Evolutionary conservation across 2,797 vertebrate species (phyloP), one percentile per base, ranked within the genome.

Genomic region (Argyrosomus regius): DNA sequence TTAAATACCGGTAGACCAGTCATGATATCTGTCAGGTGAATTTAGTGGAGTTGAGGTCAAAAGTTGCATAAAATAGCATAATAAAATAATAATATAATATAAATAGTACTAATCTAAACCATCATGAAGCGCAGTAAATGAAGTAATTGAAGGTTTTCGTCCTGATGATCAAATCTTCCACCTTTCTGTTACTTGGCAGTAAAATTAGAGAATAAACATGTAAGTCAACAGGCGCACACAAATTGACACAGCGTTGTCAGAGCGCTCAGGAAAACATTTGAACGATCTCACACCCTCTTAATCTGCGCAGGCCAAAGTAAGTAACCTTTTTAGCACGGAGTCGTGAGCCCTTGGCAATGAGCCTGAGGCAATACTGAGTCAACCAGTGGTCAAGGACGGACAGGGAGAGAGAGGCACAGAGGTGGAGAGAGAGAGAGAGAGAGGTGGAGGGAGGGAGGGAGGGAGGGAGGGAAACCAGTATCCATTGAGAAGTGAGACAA

Each of bases 401-500:
- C 52, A 73, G 12, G 48, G 72, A 53, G 45, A 49, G 43, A 68
- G 65, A 43, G 50, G 16, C 53, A 72, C 67, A 60, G 52, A 31
- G 22, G 45, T 26, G 31, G 45, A 64, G 31, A 35, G 43, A 39
- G 31, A 66, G 31, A 64, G 52, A 24, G 71, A 56, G 60, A 67
- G 17, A 72, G 22, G 22, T 22, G 17, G 65, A 53, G 52, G 11
- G 6, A 16, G 26, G 41, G 60, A 68, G 52, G 11, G 6, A 16
- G 26, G 41, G 60, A 68, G n/a, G 14, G 72, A 57, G 28, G 35
- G 53, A 68, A 58, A 82, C 72, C 82, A 82, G 86, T 84, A 82
- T 81, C 83, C 64, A 84, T 76, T 80, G 81, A 91, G 72, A 81
- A 82, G 77, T 54, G 75, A 86, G 64, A 92, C 87, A 89, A 92